These are phyloP conservation scores for Peribatodes rhomboidaria DNA, from an alignment of 2,888 invertebrate species.

Conservation along the genomic window DNA sequence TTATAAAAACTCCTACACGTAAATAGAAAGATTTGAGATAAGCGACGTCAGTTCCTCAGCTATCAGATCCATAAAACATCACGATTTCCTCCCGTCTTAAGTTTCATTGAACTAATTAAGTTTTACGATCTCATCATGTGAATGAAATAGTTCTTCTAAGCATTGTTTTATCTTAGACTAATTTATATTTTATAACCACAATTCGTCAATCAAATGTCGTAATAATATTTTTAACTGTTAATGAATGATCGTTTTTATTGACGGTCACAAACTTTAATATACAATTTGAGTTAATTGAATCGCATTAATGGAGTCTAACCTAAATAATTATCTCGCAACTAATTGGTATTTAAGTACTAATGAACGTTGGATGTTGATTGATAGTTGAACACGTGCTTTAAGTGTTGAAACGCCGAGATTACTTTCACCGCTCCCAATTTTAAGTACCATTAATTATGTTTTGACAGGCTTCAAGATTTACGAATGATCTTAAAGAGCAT, in stretches of 20 bases:
- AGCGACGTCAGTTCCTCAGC: slow-evolving; percentile 47
- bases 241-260: slow-evolving; percentile 43
- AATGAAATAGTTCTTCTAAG: slow-evolving; percentile 27
- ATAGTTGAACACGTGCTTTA: slow-evolving; percentile 64
- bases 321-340: slow-evolving; percentile 68
- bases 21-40: slow-evolving; percentile 46
- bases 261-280: slow-evolving; percentile 53
- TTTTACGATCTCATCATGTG: slow-evolving; percentile 36
- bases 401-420: slow-evolving; percentile 54
- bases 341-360: slow-evolving; percentile 72
- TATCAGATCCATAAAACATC: slow-evolving; percentile 38
- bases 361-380: slow-evolving; percentile 68
- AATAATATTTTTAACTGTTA: slow-evolving; percentile 31
- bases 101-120: slow-evolving; percentile 41
- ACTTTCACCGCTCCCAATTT: slow-evolving; percentile 47
- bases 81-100: slow-evolving; percentile 29
- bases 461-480: slow-evolving; percentile 39
- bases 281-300: slow-evolving; percentile 52
- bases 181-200: slow-evolving; percentile 38
- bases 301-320: slow-evolving; percentile 61
- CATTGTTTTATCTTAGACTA: slow-evolving; percentile 38
- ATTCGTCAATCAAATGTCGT: slow-evolving; percentile 40
- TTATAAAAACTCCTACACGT: slow-evolving; percentile 59
- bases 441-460: slow-evolving; percentile 40
- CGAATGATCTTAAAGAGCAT: slow-evolving; percentile 29